Evolutionary conservation across 2,113 vertebrate species (phyloP), one percentile per base, ranked within the genome.

Genomic region (Etheostoma cragini): DNA sequence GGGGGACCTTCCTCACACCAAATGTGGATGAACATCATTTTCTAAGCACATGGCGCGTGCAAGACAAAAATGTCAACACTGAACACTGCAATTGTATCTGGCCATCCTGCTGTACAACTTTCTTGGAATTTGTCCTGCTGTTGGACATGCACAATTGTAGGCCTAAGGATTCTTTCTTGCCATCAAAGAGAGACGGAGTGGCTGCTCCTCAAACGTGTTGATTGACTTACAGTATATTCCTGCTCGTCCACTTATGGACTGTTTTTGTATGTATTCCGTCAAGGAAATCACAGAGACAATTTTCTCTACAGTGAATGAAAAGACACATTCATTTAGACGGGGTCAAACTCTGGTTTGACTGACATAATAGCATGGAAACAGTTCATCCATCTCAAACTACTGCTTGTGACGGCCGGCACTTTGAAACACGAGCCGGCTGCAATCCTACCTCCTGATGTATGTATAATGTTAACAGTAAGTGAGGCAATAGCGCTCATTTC

Each of bases 401-500:
- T 56, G 26, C 76, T 75, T 15, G 46, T 62, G 76, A 76, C 8
- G 3, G 61, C 50, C 58, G 12, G 63, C 21, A 3, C 84, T 91
- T 81, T 90, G 83, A 86, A 91, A 90, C 80, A 75, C 46, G 80
- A 93, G 67, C 65, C 13, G 45, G 69, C 57, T 73, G 82, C 80
- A 84, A 77, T 91, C 83, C 83, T 87, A 62, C 76, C 78, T 87
- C 84, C 88, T 76, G 75, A 88, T 81, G 65, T 52, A 83, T 76
- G 83, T 90, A 88, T 84, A 88, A 92, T 83, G 81, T 84, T 85
- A 88, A 87, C 84, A 92, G 91, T 80, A 87, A 81, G 84, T 89
- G 80, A 88, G 76, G 86, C 85, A 87, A 94, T 77, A 87, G 80
- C 35, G 16, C 82, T 89, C 86, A 93, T 93, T 92, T 93, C 90